Base-by-base conservation (phyloP, 2,888 invertebrate species). In the Pseudeuparius sepicola region DNA sequence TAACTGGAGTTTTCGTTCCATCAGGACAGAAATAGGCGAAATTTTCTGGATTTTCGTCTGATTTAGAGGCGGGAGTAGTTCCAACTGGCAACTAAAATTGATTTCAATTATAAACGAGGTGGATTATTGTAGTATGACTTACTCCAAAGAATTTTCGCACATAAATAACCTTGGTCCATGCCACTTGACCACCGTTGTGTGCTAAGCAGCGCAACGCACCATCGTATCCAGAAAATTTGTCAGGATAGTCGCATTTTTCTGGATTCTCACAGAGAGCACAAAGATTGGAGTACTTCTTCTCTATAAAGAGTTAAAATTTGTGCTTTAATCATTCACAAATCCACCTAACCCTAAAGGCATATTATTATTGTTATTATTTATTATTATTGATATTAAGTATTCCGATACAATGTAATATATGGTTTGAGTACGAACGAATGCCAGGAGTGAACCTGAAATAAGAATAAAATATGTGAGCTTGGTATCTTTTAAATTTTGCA, bases 121-220 rank as follows among this genome's bases (percentile, higher is more conserved):
- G 24, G 14, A 4, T 14, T n/a, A 20, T 7, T 12, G 16, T 20
- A 20, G 20, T 7, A 7, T 5, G 7, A 54, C 71, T 64, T 61
- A 79, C 78, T 36, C 82, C 83, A 54, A 86, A 84, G 69, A 81
- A 83, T 56, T 80, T 76, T 52, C 76, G 70, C 23, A 86, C 82
- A 49, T 69, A 85, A 49, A 82, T 80, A 40, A 83, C 78, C 59
- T 86, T 87, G 9, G 84, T 85, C 66, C 85, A 88, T 9, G 89
- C 90, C 2, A 92, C 77, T 49, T 90, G 78, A 0, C 89, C 90
- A 2, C 76, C 77, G 44, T 84, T 81, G 47, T 81, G 77, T 2
- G 79, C 78, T 39, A 92, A 63, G 57, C 92, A 92, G 14, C 78
- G 67, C 27, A 90, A 65, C 1, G 89, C 86, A 1, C 92, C 92